Base-by-base conservation (phyloP, 1,140 invertebrate species). In the Trinorchestia longiramus region DNA sequence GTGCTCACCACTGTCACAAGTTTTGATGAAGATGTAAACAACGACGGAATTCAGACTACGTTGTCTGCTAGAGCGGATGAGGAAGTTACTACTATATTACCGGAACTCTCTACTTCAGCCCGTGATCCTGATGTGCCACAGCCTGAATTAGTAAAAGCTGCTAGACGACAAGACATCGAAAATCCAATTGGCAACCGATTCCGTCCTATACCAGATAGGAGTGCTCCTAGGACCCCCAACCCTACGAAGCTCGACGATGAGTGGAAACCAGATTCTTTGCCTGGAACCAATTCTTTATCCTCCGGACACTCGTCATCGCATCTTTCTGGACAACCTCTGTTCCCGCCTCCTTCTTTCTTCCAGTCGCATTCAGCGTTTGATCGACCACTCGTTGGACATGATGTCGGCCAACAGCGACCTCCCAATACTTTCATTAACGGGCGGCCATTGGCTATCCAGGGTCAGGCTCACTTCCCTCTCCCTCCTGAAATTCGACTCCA, bases 131-230 rank as follows among this genome's bases (percentile, higher is more conserved):
- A 3, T 6, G 44, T 94, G 6, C 92, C 92, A 15, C 92, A 94
- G 44, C 92, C 92, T 11, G 92, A 94, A 45, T 40, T 94, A 17
- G 44, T 94, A 11, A 94, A 94, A 40, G 92, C 41, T 40, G 43
- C 92, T 1, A 45, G 92, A 94, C 41, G 92, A 43, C 92, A 94
- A 40, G 92, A 94, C 92, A 94, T 94, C 36, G 92, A 94, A 94
- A n/a, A 94, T 8, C 43, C 92, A 6, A 47, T 94, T 45, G 92
- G 92, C 41, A 94, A 94, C 40, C 92, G 92, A 4, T 94, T 94
- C 92, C 92, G 92, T 43, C 92, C 92, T 23, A 94, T 94, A 3
- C 92, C 92, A 11, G 92, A 45, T 40, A 94, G 92, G 40, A 45
- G 92, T 94, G 43, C 43, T 40, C 92, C 92, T 6, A 44, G 92